Evolutionary conservation across 2,797 vertebrate species (phyloP).

Genomic region (Natrix natrix): DNA sequence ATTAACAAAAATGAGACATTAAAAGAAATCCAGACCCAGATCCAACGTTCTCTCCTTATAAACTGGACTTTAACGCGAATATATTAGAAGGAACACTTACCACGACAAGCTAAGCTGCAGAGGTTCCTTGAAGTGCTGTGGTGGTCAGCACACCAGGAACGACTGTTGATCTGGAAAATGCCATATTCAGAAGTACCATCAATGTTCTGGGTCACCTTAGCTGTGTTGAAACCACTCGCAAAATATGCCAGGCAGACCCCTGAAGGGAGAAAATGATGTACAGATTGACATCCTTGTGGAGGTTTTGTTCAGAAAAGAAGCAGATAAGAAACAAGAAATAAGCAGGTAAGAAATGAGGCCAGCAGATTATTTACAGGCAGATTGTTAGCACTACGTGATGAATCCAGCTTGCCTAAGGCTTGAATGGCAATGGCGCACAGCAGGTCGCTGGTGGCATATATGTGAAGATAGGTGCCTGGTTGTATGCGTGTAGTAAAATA

Average conservation of each 20-base stretch:
- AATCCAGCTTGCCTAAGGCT: background rate
- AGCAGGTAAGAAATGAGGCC: background rate
- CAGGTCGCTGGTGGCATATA: background rate
- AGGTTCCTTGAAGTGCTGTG: constrained; percentile 52
- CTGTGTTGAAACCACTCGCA: constrained; percentile 73
- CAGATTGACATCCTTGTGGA: background rate
- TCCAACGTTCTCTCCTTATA: background rate
- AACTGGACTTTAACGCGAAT: background rate
- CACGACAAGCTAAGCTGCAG: constrained; percentile 69
- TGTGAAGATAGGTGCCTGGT: too few relatives aligned
- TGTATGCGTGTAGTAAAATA: background rate
- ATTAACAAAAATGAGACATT: background rate
- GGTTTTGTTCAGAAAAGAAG: background rate
- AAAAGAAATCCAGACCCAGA: background rate
- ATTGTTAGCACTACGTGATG: background rate
- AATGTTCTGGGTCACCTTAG: constrained; percentile 58
- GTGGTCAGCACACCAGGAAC: constrained; percentile 74
- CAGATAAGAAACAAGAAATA: background rate
- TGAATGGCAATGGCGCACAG: background rate
- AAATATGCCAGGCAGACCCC: constrained; percentile 75
- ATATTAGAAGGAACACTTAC: constrained; percentile 56
- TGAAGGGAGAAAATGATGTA: background rate
- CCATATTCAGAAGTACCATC: constrained; percentile 76
- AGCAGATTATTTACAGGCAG: background rate
- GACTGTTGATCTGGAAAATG: constrained; percentile 83